A percentile compares a stretch with the other conserved stretches of the same genome.
These are phyloP conservation scores for Temnopleurus reevesii DNA, from an alignment of 53 echinoderm and acorn worm genomes.

Conservation along the genomic window DNA sequence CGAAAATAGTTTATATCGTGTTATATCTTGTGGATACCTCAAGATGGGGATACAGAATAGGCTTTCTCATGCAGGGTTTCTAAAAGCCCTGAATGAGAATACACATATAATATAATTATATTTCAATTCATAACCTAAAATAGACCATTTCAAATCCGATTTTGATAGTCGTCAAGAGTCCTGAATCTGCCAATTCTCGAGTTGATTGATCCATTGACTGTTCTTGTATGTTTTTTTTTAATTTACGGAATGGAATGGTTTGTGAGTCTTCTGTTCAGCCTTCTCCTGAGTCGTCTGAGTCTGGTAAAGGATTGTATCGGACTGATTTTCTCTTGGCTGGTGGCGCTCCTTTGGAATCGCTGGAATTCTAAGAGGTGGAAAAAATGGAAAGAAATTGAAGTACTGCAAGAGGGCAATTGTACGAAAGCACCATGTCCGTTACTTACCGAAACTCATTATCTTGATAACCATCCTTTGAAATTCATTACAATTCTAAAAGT, in stretches of 20 bases:
- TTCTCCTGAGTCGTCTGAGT: not conserved
- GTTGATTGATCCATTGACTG: not conserved
- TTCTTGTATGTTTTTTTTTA: not conserved
- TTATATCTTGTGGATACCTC: too few species aligned
- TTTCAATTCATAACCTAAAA: too few species aligned
- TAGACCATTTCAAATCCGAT: too few species aligned
- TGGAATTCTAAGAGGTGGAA: not conserved
- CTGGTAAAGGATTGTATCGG: not conserved
- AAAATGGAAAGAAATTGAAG: not conserved
- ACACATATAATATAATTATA: too few species aligned
- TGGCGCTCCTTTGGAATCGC: constrained; percentile 5
- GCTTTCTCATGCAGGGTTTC: too few species aligned
- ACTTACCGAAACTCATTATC: not conserved
- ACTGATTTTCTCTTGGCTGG: not conserved
- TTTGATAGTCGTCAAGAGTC: not conserved
- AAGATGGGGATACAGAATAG: too few species aligned
- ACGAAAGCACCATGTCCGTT: not conserved
- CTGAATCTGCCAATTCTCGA: not conserved
- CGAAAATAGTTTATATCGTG: too few species aligned
- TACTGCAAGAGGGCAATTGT: not conserved
- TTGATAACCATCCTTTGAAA: not conserved
- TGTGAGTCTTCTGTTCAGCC: not conserved
- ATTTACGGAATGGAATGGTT: too few species aligned
- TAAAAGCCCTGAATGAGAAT: too few species aligned
- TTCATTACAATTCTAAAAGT: too few species aligned